A percentile compares a stretch with the other conserved stretches of the same genome.
Conservation (phyloP, 2,797 vertebrate species). For the Chelidonichthys spinosus region DNA sequence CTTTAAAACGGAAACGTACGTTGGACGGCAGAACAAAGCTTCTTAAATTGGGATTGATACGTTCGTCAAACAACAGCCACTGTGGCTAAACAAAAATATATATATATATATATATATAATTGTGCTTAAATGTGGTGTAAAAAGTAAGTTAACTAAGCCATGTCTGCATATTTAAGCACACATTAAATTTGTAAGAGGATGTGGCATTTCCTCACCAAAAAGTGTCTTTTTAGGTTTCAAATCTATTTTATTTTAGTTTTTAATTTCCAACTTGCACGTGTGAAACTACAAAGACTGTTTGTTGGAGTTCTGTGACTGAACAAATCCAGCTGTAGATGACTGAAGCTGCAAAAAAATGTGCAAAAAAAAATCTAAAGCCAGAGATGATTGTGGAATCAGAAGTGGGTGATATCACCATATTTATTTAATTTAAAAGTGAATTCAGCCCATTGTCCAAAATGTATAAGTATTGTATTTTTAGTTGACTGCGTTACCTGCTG, state of each 20-base stretch:
- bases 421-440: slow-evolving; percentile 5
- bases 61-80: not conserved
- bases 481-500: not conserved
- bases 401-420: not conserved
- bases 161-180: not conserved
- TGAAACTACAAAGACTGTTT: slow-evolving; percentile 14
- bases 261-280: not conserved
- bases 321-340: not conserved
- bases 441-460: slow-evolving; percentile 9
- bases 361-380: not conserved
- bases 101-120: not conserved
- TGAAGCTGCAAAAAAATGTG: slow-evolving; percentile 11
- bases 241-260: not conserved
- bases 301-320: not conserved
- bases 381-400: not conserved
- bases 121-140: not conserved
- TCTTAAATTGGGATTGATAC: not conserved
- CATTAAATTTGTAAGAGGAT: not conserved
- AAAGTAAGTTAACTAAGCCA: not conserved
- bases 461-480: not conserved
- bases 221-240: slow-evolving; percentile 1
- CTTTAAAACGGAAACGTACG: too few species aligned
- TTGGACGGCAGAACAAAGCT: not conserved
- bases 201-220: not conserved
- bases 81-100: not conserved